These are phyloP conservation scores for Colletes collaris DNA, from an alignment of 2,888 invertebrate genomes.

Conservation along the genomic window DNA sequence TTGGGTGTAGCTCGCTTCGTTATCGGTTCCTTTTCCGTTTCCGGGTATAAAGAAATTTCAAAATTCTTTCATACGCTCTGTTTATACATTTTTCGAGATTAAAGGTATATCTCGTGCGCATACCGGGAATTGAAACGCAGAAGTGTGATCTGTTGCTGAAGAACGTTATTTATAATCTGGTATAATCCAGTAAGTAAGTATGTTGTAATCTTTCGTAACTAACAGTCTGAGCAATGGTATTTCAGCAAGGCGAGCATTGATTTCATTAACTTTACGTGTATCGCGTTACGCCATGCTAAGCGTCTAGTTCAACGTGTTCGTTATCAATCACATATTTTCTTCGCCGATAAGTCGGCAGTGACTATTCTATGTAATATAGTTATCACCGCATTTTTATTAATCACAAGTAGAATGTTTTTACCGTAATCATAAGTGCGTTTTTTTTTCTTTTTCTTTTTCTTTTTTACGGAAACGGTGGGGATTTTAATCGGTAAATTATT, in stretches of 20 bases:
- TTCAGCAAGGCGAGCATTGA: background rate
- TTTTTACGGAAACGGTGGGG: too few species aligned
- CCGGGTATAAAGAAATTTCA: background rate
- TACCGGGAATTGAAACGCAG: too few species aligned
- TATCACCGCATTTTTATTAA: background rate
- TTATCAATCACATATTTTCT: conserved; percentile 14
- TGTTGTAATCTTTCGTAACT: background rate
- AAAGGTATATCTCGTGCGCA: background rate
- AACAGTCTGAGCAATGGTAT: conserved; percentile 11
- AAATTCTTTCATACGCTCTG: too few species aligned
- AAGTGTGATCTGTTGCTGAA: background rate
- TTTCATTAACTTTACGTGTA: background rate
- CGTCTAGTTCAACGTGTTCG: background rate
- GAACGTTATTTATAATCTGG: background rate
- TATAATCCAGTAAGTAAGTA: background rate
- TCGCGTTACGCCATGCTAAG: background rate
- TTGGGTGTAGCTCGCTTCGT: background rate
- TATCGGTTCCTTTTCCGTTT: background rate
- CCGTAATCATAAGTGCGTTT: background rate
- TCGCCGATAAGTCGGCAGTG: conserved; percentile 1
- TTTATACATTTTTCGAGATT: too few species aligned
- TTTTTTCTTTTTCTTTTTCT: too few species aligned
- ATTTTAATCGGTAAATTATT: background rate
- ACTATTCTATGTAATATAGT: too few species aligned
- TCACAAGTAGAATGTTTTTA: background rate